Base-by-base conservation (phyloP, 2,113 vertebrate species). In the Carettochelys insculpta region DNA sequence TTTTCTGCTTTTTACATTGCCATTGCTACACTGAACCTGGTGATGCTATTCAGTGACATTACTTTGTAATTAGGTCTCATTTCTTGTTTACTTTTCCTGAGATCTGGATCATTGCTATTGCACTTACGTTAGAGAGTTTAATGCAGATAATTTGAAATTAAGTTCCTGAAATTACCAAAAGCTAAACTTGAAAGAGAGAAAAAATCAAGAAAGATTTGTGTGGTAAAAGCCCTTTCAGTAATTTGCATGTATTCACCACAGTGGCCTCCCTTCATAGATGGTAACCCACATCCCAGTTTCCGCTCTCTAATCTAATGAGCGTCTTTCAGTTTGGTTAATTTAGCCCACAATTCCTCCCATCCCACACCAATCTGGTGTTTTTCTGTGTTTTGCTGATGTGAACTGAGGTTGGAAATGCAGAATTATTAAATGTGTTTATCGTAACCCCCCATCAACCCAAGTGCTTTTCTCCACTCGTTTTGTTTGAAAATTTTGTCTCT, bases 191-290 rank as follows among this genome's bases (percentile, higher is more conserved):
- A 84, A 80, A 86, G 54, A 87, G 90, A 76, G n/a, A 34, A 50
- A 79, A 80, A 82, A n/a, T 41, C 34, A n/a, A 11, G 16, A 9
- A 83, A 77, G 54, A 94, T 12, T 3, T 47, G 65, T 85, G n/a
- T 88, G 24, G 1, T 93, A 86, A 93, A 94, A 95, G 93, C 91
- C 95, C 94, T 96, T 97, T 92, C 82, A 41, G 14, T 73, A 34
- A 51, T 38, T 71, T 52, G 17, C 81, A 58, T 92, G 78, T 90
- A 31, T 84, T 9, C 54, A 87, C 41, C 4, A 0, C 83, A 80
- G 87, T 45, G 34, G 4, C 31, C 34, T 94, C 93, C 91, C 8
- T 8, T 61, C 82, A 48, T 45, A 75, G 71, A 77, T 77, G 82
- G 82, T 38, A 34, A 16, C 61, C 71, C 51, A 52, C 47, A 77